Conservation (phyloP, 2,888 invertebrate genomes). For the Drosophila suboccidentalis region DNA sequence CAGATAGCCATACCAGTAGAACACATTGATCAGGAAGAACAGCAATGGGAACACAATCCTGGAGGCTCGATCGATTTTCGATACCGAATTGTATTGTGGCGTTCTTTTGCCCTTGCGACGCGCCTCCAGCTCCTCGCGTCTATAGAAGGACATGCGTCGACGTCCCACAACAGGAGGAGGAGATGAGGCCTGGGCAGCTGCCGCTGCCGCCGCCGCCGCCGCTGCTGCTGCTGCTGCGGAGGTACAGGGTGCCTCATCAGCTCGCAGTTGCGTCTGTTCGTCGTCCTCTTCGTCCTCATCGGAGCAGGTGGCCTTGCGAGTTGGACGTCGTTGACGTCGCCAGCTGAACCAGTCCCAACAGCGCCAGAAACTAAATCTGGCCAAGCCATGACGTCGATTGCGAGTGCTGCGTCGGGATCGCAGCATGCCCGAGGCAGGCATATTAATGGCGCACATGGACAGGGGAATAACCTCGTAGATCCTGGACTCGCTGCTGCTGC, state of each 20-base stretch:
- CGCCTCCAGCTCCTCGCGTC: constrained; percentile 83
- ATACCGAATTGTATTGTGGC: constrained; percentile 92
- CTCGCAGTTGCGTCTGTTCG: constrained; percentile 81
- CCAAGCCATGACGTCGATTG: constrained; percentile 64
- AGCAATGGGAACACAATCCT: constrained; percentile 91
- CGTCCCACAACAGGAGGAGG: constrained; percentile 60
- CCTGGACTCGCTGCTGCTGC: constrained; percentile 83
- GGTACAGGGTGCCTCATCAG: constrained; percentile 68
- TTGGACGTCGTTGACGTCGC: constrained; percentile 47
- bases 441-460: constrained; percentile 87
- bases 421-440: constrained; percentile 72
- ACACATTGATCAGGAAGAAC: constrained; percentile 91
- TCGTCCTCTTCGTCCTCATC: constrained; percentile 81
- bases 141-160: constrained; percentile 82
- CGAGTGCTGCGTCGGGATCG: constrained; percentile 52
- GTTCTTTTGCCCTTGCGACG: constrained; percentile 85
- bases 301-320: constrained; percentile 55
- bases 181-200: constrained; percentile 13
- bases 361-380: constrained; percentile 61
- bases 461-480: constrained; percentile 89
- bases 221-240: constrained; percentile 71
- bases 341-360: constrained; percentile 74
- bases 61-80: constrained; percentile 92
- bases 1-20: constrained; percentile 92
- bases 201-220: constrained; percentile 53